Conservation (phyloP, 2,888 invertebrate genomes). For the Brachyptera risi region DNA sequence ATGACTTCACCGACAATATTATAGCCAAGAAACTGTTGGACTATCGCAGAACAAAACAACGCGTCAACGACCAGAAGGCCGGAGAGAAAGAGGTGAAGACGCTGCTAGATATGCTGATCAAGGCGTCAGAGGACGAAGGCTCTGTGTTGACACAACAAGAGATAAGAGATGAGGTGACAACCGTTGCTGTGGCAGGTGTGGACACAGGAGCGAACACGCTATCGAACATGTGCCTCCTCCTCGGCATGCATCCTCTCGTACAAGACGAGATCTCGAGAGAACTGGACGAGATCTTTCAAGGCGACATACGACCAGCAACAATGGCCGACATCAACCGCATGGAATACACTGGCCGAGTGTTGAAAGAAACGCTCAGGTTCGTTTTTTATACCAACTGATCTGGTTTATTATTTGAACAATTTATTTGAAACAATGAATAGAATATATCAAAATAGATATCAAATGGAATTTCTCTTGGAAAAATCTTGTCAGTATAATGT, state of each 20-base stretch:
- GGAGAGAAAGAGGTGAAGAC: neutral
- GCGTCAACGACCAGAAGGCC: neutral
- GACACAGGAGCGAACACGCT: constrained; percentile 15
- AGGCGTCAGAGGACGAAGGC: neutral
- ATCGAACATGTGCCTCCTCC: constrained; percentile 26
- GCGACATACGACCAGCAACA: constrained; percentile 23
- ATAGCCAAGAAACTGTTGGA: neutral
- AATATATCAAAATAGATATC: no score
- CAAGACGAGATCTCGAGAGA: constrained; percentile 31
- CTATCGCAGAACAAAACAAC: neutral
- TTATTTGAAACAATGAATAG: no score
- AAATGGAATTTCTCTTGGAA: no score
- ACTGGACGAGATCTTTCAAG: constrained; percentile 26
- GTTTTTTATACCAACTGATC: neutral
- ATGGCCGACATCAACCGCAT: constrained; percentile 31
- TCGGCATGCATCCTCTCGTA: constrained; percentile 32
- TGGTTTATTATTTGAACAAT: no score
- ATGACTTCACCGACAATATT: neutral
- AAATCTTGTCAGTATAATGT: no score
- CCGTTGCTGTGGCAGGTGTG: neutral
- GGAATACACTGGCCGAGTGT: constrained; percentile 33
- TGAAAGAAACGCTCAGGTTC: constrained; percentile 29
- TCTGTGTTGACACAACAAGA: neutral
- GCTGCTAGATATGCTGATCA: neutral
- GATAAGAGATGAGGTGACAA: neutral